Evolutionary conservation across 2,113 vertebrate genomes (phyloP), one percentile per base, ranked within the genome.

Genomic region (Apeltes quadracus): DNA sequence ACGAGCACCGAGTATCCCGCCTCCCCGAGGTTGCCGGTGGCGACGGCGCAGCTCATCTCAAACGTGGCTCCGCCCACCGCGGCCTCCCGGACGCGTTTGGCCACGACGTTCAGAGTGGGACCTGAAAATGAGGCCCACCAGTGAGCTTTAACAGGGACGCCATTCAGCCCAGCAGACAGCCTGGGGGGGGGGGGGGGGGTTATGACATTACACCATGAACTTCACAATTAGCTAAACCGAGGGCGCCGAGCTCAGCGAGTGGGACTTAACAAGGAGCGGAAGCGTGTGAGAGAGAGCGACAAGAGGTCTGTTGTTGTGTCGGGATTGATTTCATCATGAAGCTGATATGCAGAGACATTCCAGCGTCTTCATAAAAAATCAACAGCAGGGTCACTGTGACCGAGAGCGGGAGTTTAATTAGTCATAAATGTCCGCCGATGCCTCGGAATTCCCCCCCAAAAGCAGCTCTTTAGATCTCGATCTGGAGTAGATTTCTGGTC

Each of bases 1-100:
- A 99, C 93, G 62, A 96, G 93, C 12, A 98, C 95, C 0, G 96
- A 97, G 61, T 96, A 98, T 20, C 95, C 93, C 0, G 95, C 95
- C 0, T 94, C 95, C 75, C 93, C 95, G n/a, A 98, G 93, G 84
- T 98, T 96, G 72, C 95, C 89, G 0, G 93, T 93, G 62, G 88
- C 90, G 27, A 96, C 94, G 16, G 89, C 89, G 90, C 97, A 99
- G 3, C 90, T 95, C 97, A 99, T 97, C 91, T 99, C 97, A 66
- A 99, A 99, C 1, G 95, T 97, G 14, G 95, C 95, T n/a, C 97
- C 97, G 5, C 94, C 95, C 39, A 93, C 94, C 0, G 95, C 94
- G 59, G 95, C 96, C 0, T 95, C 94, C 65, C 95, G 96, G 34
- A 94, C 18, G 25, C 91, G 93, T 39, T 90, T 91, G 0, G 96